Base-by-base conservation (phyloP, 2,888 invertebrate species). In the Megalurothrips usitatus region DNA sequence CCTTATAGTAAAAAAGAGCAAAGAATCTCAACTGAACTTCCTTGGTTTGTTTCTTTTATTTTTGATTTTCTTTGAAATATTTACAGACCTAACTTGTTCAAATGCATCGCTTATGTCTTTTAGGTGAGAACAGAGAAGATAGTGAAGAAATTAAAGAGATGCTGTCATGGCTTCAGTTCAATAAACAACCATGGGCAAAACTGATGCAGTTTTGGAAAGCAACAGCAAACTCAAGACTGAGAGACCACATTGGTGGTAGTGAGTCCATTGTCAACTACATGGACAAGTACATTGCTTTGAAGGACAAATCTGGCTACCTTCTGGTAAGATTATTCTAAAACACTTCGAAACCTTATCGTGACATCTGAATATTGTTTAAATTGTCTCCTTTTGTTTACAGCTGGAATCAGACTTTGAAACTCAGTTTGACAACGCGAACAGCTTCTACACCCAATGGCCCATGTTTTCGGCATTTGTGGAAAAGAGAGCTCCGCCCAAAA, bases 401-500 rank as follows among this genome's bases (percentile, higher is more conserved):
- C 63, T 63, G 63, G 63, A 63, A 63, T 17, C 63, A 63, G 63
- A 63, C 63, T 63, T 63, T 19, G 63, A 63, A 63, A 63, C 14
- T 63, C 11, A 19, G 63, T 63, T 63, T 63, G 63, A 19, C 63
- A 63, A 63, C 63, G 63, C 63, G 19, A 63, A 63, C 63, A 63
- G 19, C 19, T 63, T 63, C 63, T 63, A 63, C 63, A 63, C 63
- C 19, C 63, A 63, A 63, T 63, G 63, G 63, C 63, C 63, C 63
- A 63, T 63, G 63, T 63, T 63, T 63, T 11, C 63, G 19, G 63
- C 63, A 63, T 63, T 63, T 63, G 63, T 63, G 63, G 63, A 63
- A 63, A 63, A 63, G 63, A 63, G 63, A 63, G 63, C 63, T 63
- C 63, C 63, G 19, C 14, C 63, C 63, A 63, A 63, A 63, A 63